Base-by-base conservation (phyloP, 2,113 vertebrate species). In the Pyrgilauda ruficollis region DNA sequence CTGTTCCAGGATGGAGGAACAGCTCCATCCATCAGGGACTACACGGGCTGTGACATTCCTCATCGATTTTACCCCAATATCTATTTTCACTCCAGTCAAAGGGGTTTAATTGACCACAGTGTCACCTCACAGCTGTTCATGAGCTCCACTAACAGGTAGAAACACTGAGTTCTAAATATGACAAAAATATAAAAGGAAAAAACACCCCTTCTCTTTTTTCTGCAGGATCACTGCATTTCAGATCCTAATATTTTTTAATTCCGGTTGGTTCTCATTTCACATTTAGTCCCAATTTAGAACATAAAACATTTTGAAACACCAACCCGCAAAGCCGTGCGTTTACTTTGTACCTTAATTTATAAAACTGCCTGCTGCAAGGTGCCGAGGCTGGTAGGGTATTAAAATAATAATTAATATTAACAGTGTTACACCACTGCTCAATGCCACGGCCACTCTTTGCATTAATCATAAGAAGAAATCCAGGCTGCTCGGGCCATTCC, bases 261-360 rank as follows among this genome's bases (percentile, higher is more conserved):
- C 37, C 1, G 7, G 15, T 20, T 23, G 20, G 19, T 56, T 31
- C 52, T 12, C 1, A 8, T 43, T 61, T 73, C 47, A 39, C 18
- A 27, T 62, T 77, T 86, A 1, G 2, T 39, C 56, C 72, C 44
- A 9, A 2, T 66, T 81, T 59, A n/a, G 24, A 64, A 27, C 2
- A 35, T 3, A 35, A 58, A 81, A 7, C 8, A 5, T 47, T 90
- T 58, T 20, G 31, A 47, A 63, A 47, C 24, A 11, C 59, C 83
- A 47, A 17, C 28, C 9, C 4, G 21, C 66, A 47, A 75, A 64
- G 3, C 24, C 0, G 0, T 5, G 63, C 2, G 0, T 44, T 87
- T 56, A 28, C 49, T 13, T 27, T 2, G 0, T 2, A 2, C 15
- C 31, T 49, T 16, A 28, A 78, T 72, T 75, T 35, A 72, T 89